These are phyloP conservation scores for Maccullochella peelii DNA, from an alignment of 2,113 vertebrate genomes.

Conservation along the genomic window DNA sequence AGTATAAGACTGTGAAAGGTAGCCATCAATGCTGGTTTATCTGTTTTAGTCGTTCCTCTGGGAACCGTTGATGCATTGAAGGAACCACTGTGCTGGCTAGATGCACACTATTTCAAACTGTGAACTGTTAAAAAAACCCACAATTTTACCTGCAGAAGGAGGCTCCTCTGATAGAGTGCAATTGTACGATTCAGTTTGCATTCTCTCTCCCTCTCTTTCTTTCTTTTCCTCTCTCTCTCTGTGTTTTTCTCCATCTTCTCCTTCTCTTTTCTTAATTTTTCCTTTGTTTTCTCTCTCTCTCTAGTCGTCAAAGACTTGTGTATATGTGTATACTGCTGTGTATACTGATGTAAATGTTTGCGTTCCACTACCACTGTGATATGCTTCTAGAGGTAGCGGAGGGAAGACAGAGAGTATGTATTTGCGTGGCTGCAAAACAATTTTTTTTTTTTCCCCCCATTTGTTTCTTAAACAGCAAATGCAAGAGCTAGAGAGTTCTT, in stretches of 20 bases:
- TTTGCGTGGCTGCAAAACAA: slow-evolving; percentile 70
- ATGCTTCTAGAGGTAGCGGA: slow-evolving; percentile 81
- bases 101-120: slow-evolving; percentile 78
- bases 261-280: slow-evolving; percentile 28
- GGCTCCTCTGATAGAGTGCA: slow-evolving; percentile 66
- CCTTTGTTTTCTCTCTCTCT: slow-evolving; percentile 40
- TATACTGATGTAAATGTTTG: slow-evolving; percentile 83
- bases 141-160: slow-evolving; percentile 62
- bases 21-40: slow-evolving; percentile 55
- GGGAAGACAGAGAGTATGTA: slow-evolving; percentile 75
- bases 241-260: slow-evolving; percentile 38
- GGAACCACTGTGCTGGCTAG: slow-evolving; percentile 41
- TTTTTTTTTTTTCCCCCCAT: slow-evolving; percentile 3
- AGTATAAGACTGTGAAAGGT: slow-evolving; percentile 64
- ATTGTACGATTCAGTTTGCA: slow-evolving; percentile 40
- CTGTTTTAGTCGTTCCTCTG: slow-evolving; percentile 35
- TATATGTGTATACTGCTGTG: slow-evolving; percentile 82
- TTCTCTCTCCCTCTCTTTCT: slow-evolving; percentile 29
- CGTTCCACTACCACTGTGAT: slow-evolving; percentile 85
- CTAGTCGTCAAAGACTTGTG: slow-evolving; percentile 75
- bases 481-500: slow-evolving; percentile 75
- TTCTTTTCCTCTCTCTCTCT: slow-evolving; percentile 10
- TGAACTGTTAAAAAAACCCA: slow-evolving; percentile 69
- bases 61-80: slow-evolving; percentile 39
- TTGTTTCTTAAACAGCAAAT: slow-evolving; percentile 66